Base-by-base conservation (phyloP, 2,797 vertebrate genomes). In the Aythya fuligula region DNA sequence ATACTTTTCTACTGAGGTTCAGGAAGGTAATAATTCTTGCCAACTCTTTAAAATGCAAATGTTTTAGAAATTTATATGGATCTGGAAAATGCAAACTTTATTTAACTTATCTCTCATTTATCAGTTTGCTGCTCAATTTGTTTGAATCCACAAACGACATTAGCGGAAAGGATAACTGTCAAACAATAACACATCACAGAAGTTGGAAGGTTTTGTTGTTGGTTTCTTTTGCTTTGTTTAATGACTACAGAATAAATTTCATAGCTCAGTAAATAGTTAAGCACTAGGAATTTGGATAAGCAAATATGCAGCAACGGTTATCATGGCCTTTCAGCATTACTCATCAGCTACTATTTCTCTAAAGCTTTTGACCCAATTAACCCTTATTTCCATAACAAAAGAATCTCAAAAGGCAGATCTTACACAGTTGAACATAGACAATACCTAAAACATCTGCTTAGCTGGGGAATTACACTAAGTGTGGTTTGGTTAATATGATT, bases 231-330 rank as follows among this genome's bases (percentile, higher is more conserved):
- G 95, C 98, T 98, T 96, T 97, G 97, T 97, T 98, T 98, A 84
- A 87, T 94, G 89, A 95, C 93, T 94, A 84, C 95, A 97, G 96
- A 95, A 91, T 72, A 89, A 94, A 98, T 98, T 98, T 98, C 98
- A 98, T 95, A 98, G 97, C 94, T 97, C 98, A 97, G 85, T 96
- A 97, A 96, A 95, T 92, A 93, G 57, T 74, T 43, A 81, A 95
- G 92, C 94, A 65, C 32, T 87, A 80, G 80, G 95, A 95, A 94
- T 94, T 95, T 79, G 93, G 94, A 95, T 73, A 91, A 94, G 83
- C 66, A 94, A 89, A 2, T 65, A 53, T 78, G 47, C 49, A 88
- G 79, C 79, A 92, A 89, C 45, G 45, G 74, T 87, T 95, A 85
- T 71, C 64, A 84, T 12, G 27, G 51, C 77, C 90, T 92, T 51